Conservation (phyloP, 2,113 vertebrate genomes). For the Smithornis capensis region DNA sequence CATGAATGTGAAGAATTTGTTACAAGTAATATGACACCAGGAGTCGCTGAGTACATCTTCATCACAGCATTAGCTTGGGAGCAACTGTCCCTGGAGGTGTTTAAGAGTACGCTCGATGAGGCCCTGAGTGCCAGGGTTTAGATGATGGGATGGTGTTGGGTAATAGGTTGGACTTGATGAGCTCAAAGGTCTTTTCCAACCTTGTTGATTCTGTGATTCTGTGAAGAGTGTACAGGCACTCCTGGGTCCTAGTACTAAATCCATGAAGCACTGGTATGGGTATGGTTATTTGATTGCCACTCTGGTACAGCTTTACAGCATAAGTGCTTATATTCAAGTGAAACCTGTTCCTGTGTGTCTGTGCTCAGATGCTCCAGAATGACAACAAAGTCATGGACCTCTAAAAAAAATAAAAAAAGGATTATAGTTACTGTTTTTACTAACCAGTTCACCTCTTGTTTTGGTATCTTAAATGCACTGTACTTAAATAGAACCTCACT, state of each 20-base stretch:
- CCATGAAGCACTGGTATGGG: rapidly evolving
- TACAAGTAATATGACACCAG: neutral
- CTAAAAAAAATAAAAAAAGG: neutral
- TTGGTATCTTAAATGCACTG: neutral
- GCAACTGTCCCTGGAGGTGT: no score
- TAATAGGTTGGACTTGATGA: no score
- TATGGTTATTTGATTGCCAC: neutral
- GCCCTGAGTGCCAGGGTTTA: no score
- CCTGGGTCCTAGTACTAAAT: neutral
- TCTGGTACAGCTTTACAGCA: neutral
- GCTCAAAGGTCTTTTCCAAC: no score
- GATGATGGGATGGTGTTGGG: no score
- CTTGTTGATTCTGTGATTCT: no score
- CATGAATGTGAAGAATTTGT: rapidly evolving
- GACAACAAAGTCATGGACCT: neutral
- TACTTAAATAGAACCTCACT: neutral
- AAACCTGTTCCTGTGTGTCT: neutral
- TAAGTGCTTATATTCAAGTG: neutral
- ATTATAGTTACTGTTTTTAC: neutral
- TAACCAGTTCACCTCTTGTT: neutral
- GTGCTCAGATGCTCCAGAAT: neutral
- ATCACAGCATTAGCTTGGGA: neutral
- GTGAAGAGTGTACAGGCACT: neutral
- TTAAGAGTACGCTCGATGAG: no score
- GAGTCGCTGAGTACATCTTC: neutral